Percentiles rank a stretch among this genome's conserved stretches.
phyloP scores from a whole-genome alignment of 1,140 invertebrate genomes.

The Daktulosphaira vitifoliae region DNA sequence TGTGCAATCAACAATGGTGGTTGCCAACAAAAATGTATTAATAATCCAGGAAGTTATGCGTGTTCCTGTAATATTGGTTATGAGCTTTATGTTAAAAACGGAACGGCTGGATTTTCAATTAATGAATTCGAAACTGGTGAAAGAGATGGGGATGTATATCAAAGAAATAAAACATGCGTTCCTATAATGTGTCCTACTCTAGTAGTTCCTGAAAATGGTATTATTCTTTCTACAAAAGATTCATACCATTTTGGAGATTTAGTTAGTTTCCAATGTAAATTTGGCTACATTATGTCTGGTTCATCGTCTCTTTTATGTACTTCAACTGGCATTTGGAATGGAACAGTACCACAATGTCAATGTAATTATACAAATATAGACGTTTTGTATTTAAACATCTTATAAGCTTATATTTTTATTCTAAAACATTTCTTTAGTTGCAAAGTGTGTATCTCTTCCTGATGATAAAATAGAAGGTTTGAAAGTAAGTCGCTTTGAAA shows the following conservation, averaged over 20 bases:
- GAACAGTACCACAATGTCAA: conserved; percentile 82
- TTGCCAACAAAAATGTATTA: conserved; percentile 89
- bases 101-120: conserved; percentile 81
- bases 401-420: background rate
- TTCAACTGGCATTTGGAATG: conserved; percentile 87
- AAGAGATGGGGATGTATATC: conserved; percentile 76
- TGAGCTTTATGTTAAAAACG: conserved; percentile 80
- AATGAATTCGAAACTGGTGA: conserved; percentile 75
- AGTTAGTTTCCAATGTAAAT: conserved; percentile 86
- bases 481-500: conserved; percentile 61
- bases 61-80: conserved; percentile 89
- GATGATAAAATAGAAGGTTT: conserved; percentile 81
- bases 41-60: conserved; percentile 72
- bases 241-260: conserved; percentile 73
- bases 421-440: conserved; percentile 52
- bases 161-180: conserved; percentile 92
- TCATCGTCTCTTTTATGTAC: conserved; percentile 75
- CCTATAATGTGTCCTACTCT: conserved; percentile 79
- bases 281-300: conserved; percentile 87
- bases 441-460: conserved; percentile 79
- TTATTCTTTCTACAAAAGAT: conserved; percentile 69
- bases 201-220: conserved; percentile 77
- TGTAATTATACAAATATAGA: conserved; percentile 51
- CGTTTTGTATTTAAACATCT: conserved; percentile 22
- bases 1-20: conserved; percentile 82